phyloP scores from a whole-genome alignment of 2,888 invertebrate genomes.

The Apamea anceps region DNA sequence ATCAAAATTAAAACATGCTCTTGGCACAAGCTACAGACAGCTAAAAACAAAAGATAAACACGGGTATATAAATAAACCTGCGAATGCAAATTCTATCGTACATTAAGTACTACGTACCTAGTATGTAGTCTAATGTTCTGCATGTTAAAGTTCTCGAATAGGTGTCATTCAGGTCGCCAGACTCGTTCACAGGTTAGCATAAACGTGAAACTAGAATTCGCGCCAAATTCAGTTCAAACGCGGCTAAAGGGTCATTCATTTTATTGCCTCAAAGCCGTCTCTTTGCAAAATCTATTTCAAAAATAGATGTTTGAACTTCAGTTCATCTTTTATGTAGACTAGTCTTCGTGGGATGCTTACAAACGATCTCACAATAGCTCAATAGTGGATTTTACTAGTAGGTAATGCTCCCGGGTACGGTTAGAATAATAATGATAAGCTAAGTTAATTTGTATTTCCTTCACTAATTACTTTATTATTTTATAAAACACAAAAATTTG shows the following conservation, averaged over 20 bases:
- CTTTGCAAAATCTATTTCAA: constrained; percentile 23
- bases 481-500: constrained; percentile 15
- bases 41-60: constrained; percentile 2
- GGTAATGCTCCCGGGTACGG: neutral
- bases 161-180: constrained; percentile 32
- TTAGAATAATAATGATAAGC: constrained; percentile 20
- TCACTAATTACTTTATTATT: constrained; percentile 31
- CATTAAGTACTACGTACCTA: neutral
- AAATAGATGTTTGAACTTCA: constrained; percentile 21
- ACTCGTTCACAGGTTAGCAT: constrained; percentile 32
- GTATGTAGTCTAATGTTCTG: constrained; percentile 8
- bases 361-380: neutral
- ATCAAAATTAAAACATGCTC: constrained; percentile 12
- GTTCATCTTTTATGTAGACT: constrained; percentile 31
- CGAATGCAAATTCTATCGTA: neutral
- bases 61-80: constrained; percentile 22
- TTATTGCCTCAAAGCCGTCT: constrained; percentile 21
- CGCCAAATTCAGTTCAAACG: constrained; percentile 20
- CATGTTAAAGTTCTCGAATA: constrained; percentile 27
- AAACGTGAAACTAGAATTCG: constrained; percentile 33
- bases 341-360: constrained; percentile 2
- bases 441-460: constrained; percentile 4
- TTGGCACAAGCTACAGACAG: neutral
- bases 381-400: neutral
- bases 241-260: constrained; percentile 8